Evolutionary conservation across 2,888 invertebrate species (phyloP).

Genomic region (Cyaniris semiargus): DNA sequence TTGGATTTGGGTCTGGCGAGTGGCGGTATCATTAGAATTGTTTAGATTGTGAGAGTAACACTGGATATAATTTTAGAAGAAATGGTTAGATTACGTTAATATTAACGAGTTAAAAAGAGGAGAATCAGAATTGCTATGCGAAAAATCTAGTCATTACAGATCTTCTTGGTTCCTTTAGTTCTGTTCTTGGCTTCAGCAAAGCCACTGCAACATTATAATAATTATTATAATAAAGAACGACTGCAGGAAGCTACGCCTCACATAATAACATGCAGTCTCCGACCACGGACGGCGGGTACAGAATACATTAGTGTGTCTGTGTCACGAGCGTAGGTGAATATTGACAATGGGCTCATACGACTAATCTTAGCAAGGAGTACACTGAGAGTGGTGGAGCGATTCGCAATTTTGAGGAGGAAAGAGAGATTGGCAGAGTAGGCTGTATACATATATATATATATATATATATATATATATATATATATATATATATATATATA

Average conservation of each 20-base stretch:
- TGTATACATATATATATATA: no score
- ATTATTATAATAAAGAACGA: not conserved
- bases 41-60: no score
- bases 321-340: slow-evolving; percentile 41
- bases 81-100: no score
- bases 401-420: not conserved
- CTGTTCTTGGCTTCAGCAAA: not conserved
- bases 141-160: no score
- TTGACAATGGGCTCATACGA: slow-evolving; percentile 40
- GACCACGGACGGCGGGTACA: slow-evolving; percentile 19
- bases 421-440: not conserved
- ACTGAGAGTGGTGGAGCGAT: slow-evolving; percentile 26
- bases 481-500: no score
- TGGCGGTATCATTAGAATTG: no score
- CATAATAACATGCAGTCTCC: slow-evolving; percentile 28
- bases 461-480: no score
- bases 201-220: not conserved
- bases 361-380: slow-evolving; percentile 24
- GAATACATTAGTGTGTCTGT: slow-evolving; percentile 34
- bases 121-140: no score
- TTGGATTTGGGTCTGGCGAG: no score
- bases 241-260: not conserved
- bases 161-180: no score
- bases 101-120: no score
- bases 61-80: no score